phyloP scores from a whole-genome alignment of 64 coral and sea anemone species.

The Dendrophyllia cribrosa region DNA sequence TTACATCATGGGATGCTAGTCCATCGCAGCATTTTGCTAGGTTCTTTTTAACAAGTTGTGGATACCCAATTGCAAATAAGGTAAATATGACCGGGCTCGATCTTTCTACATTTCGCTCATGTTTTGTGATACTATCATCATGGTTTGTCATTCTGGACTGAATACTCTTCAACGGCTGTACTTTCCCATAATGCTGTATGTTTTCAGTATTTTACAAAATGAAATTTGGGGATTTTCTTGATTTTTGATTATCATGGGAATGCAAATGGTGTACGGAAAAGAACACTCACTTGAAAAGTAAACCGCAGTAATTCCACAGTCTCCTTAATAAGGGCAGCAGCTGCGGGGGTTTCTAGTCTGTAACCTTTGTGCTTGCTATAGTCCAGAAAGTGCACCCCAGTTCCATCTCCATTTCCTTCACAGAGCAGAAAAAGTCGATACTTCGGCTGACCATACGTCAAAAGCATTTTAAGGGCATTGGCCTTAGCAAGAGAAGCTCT shows the following conservation, averaged over 20 bases:
- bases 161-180: too few species aligned
- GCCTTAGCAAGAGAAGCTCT: background rate
- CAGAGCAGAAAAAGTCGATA: conserved; percentile 55
- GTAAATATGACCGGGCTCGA: too few species aligned
- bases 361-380: conserved; percentile 55
- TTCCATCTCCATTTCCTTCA: conserved; percentile 69
- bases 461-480: background rate
- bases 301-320: conserved; percentile 5
- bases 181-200: too few species aligned
- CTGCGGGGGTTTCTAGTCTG: background rate
- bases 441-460: conserved; percentile 38
- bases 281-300: conserved; percentile 14
- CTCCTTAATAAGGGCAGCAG: conserved; percentile 18
- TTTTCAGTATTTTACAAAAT: too few species aligned
- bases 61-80: too few species aligned
- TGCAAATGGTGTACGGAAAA: background rate
- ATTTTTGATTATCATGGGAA: background rate
- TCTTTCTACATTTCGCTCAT: too few species aligned
- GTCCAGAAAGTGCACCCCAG: conserved; percentile 72
- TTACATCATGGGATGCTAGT: too few species aligned
- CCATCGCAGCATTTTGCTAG: too few species aligned
- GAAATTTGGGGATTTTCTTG: too few species aligned
- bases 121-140: too few species aligned
- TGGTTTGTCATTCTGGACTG: too few species aligned
- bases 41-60: too few species aligned